Evolutionary conservation across 2,113 vertebrate species (phyloP), one percentile per base, ranked within the genome.

Genomic region (Pollimyrus isidori): DNA sequence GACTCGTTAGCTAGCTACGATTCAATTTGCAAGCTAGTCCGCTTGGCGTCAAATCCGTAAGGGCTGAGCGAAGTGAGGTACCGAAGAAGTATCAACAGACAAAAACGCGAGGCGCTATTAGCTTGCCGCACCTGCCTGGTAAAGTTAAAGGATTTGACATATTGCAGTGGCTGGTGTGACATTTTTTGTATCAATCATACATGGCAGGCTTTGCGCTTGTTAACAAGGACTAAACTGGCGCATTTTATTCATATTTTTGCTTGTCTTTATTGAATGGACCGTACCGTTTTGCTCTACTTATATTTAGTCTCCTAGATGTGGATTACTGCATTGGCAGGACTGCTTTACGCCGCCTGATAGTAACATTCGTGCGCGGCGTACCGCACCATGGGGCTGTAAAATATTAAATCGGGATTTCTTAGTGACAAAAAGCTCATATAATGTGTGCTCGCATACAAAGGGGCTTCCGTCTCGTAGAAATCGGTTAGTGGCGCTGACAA

Each of bases 401-500:
- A 15, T 6, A 52, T 11, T 17, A 30, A 35, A 52, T 52, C 49
- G 30, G 26, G n/a, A 86, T 86, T 52, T 86, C 30, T 86, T 30
- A 23, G 85, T 53, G 49, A 86, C 45, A 9, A 53, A 26, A 86
- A 86, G 45, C n/a, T 45, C 49, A 11, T 88, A 82, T 52, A 80
- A 76, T 80, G 65, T 73, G 62, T 58, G 42, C 45, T 69, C 45
- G 45, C 46, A 15, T 65, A 30, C 65, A 80, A 50, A 88, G 48
- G 46, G 48, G 69, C 69, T 21, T 50, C 23, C 48, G 88, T 88
- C n/a, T 88, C n/a, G 48, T 80, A 73, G 48, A 88, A 82, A 76
- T 73, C 88, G 88, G 56, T 19, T 82, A 53, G 30, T 26, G n/a
- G 13, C 73, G 65, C 15, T 52, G 65, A 80, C 65, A 19, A 35